Evolutionary conservation across 1,140 invertebrate species (phyloP), one percentile per base, ranked within the genome.

Genomic region (Plodia interpunctella): DNA sequence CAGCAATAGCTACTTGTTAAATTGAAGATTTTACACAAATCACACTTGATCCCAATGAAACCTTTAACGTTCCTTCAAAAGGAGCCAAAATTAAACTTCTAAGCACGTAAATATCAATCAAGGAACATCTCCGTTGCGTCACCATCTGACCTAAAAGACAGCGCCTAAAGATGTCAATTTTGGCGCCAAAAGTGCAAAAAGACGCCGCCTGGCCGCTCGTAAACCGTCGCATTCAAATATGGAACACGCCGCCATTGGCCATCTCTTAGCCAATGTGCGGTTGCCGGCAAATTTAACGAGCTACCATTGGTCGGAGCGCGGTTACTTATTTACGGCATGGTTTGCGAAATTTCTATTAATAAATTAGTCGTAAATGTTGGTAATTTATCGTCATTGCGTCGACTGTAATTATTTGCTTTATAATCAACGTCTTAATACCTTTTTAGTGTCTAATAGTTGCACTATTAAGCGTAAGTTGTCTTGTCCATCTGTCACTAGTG

Each of bases 321-420:
- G 75, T 81, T 70, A 77, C 77, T 77, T 78, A 78, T 87, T 87
- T 88, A 87, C 80, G 83, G 83, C 73, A 83, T 83, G 86, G 78
- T 80, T 85, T 73, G 83, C 84, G 72, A 88, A 87, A 85, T 80
- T 88, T 87, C 86, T 88, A 88, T 86, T 87, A 88, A 86, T 88
- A 88, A 87, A 84, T 87, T 83, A 83, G 76, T 80, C 82, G 86
- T 86, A 86, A 87, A 88, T 62, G 74, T 64, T 52, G 63, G 70
- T 82, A 81, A 87, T 86, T 87, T 84, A 87, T 84, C 75, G 70
- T 80, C 76, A 79, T 80, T 79, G 80, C 83, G 69, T 63, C 79
- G 66, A 63, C 50, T 63, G 73, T 86, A 87, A 87, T 87, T 85
- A 87, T 87, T 85, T 80, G 77, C 78, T 84, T 87, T 83, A 83